Conservation (phyloP, 2,888 invertebrate species). For the Eupithecia dodoneata region DNA sequence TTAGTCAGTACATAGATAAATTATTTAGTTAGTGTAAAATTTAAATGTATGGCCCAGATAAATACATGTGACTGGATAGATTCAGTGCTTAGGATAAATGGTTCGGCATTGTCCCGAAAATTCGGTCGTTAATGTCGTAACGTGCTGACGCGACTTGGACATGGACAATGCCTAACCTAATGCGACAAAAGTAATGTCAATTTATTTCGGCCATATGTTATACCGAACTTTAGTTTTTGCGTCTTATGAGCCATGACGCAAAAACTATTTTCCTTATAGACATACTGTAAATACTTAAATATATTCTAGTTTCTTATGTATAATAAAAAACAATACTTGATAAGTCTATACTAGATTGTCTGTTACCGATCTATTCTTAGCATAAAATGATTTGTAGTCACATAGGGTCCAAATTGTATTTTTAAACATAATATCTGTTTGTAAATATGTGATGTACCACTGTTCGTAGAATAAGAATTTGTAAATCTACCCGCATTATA, state of each 20-base stretch:
- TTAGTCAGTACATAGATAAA: conserved; percentile 7
- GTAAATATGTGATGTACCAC: background rate
- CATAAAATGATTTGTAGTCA: conserved; percentile 35
- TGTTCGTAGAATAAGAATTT: conserved; percentile 1
- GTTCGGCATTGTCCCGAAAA: background rate
- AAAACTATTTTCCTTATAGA: conserved; percentile 55
- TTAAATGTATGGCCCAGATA: background rate
- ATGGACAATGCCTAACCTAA: background rate
- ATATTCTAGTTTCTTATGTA: background rate
- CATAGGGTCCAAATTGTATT: conserved; percentile 59
- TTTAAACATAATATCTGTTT: conserved; percentile 18
- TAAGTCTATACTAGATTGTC: conserved; percentile 8
- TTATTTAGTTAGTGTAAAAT: background rate
- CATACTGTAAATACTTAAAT: conserved; percentile 39
- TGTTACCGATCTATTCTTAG: conserved; percentile 4
- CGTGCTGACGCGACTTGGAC: background rate
- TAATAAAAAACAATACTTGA: background rate
- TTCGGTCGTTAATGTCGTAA: background rate
- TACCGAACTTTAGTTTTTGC: conserved; percentile 61
- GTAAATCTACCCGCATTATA: background rate
- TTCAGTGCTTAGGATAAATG: background rate
- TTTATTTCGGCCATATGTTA: conserved; percentile 5
- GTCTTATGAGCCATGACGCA: conserved; percentile 77
- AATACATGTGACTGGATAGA: background rate
- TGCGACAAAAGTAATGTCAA: background rate